Evolutionary conservation across 1,140 invertebrate genomes (phyloP), one percentile per base, ranked within the genome.

Genomic region (Hyles euphorbiae): DNA sequence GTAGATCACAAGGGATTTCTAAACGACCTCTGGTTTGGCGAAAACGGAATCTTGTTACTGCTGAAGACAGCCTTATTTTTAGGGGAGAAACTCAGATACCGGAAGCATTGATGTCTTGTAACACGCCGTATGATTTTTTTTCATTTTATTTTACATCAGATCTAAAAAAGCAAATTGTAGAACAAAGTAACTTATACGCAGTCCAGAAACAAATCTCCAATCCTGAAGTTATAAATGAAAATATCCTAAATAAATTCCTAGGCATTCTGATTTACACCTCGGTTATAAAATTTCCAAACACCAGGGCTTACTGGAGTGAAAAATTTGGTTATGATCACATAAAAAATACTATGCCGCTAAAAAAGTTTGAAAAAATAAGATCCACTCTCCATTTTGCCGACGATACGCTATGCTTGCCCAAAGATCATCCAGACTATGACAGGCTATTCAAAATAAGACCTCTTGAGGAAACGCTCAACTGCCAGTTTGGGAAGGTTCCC

Each of bases 401-500:
- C 55, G 45, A 56, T 56, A 56, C 55, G 46, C 55, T 56, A 56
- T 56, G 55, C 55, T 56, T 56, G 45, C 55, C 55, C 55, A 56
- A 53, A 53, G 51, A 53, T 53, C 51, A 53, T 53, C 51, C 51
- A 53, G 51, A 53, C 51, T 43, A 53, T 56, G 55, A 56, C 55
- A 56, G 55, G 55, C 55, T 56, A 56, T 56, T 56, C 55, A 57
- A 49, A 57, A 57, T 57, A 57, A 57, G 55, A 49, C 55, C 55
- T 57, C 55, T 50, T 56, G 55, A 56, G 55, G 55, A 56, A 56
- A 36, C 45, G 55, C 55, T 48, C 55, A 56, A 56, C 55, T 56
- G 55, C 55, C 55, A 56, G 55, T 56, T 56, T 56, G 55, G 55
- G 45, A 56, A 56, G 55, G 55, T 56, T 56, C 55, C 55, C 45